Evolutionary conservation across 2,797 vertebrate species (phyloP), one percentile per base, ranked within the genome.

Genomic region (Parotocinclus haroldoi): DNA sequence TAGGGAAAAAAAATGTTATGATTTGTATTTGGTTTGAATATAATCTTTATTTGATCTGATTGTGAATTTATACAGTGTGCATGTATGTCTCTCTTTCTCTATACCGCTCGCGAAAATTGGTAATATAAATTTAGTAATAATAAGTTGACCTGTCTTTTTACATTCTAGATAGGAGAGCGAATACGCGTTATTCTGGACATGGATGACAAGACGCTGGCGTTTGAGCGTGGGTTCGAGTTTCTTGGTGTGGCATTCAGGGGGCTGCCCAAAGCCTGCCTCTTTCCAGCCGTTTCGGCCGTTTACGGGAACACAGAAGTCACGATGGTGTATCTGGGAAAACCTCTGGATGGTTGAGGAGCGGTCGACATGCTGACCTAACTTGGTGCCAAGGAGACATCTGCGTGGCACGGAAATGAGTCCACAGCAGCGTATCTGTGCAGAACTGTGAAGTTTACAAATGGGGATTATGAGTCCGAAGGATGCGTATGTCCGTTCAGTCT

Each of bases 221-320:
- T 99, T 75, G 97, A 99, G 84, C 91, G 97, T 80, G 97, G 96
- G 46, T 99, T 98, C 66, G 97, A 99, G 85, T 99, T 99, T 82
- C 88, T 99, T 10, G 97, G 97, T 46, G 89, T 99, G 77, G 97
- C 96, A 7, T 99, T 99, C 84, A 92, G 96, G 74, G 96, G 96
- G 86, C 90, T 99, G 66, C 97, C 97, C 46, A 98, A 98, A 84
- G 88, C 90, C 79, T 98, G 95, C 80, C 89, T 99, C 50, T 99
- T 95, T 79, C 97, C 97, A 5, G 97, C 97, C 19, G 97, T 99
- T 64, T 98, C 96, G 14, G 97, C 97, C 14, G 97, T 99, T 5
- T 99, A 99, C 17, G 97, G 97, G 62, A 99, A 99, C 90, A 99
- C 97, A 10, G 97, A 99, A 87, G 96, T 99, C 90, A 99, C 97